Base-by-base conservation (phyloP, 2,113 vertebrate genomes). In the Pelecanus crispus region DNA sequence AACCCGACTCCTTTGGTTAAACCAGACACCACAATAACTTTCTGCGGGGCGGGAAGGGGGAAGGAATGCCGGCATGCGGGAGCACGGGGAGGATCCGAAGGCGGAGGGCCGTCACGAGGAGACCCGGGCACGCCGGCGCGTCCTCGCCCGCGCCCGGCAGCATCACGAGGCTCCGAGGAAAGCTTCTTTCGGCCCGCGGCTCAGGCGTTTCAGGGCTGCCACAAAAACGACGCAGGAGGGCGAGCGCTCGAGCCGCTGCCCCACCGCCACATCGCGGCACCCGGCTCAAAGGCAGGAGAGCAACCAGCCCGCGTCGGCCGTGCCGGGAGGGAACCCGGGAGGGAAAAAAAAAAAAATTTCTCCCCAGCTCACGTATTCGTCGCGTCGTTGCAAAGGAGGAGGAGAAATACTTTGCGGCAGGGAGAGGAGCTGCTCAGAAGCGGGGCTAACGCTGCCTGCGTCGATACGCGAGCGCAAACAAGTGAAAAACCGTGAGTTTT, bases 381-480 rank as follows among this genome's bases (percentile, higher is more conserved):
- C 8, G n/a, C 2, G 9, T 6, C 22, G n/a, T 17, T 59, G 34
- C 8, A 42, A 28, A 18, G 53, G 15, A 56, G 16, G 26, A 58
- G n/a, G 44, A 61, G 59, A 22, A 61, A 61, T 2, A 17, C 24
- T 11, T 9, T 2, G 32, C 1, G 14, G 47, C 44, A 34, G 65
- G 45, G 52, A 47, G 25, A 42, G 62, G 85, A 55, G 56, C 38
- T 3, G 66, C 40, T 44, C 38, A 2, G 73, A 4, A 50, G 44
- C 20, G 2, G 3, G 32, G 56, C 32, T 19, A 9, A 18, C 0
- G 29, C 82, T 9, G n/a, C 42, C 4, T 3, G 9, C 26, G 8
- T 16, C 26, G 5, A 8, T 3, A 14, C 0, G 11, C 0, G 17
- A 14, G 50, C 0, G 14, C 19, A 34, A 49, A 47, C 4, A 15